Percentiles rank a stretch among this genome's conserved stretches.
Evolutionary conservation across 1,140 invertebrate genomes (phyloP).

Genomic region (Psilanteris sp.): DNA sequence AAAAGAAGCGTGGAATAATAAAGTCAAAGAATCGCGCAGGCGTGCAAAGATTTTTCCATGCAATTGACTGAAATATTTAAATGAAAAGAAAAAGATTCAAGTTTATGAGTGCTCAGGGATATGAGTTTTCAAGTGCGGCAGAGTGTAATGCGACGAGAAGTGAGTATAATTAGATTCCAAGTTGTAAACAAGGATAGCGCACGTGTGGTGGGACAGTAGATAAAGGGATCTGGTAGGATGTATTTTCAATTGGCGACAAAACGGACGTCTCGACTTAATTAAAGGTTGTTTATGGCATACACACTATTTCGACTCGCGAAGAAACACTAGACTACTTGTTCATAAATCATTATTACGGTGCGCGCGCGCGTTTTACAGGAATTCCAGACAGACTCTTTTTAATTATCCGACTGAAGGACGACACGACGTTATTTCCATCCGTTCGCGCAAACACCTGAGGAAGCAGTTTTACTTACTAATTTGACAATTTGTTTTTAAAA

Average conservation of each 20-base stretch:
- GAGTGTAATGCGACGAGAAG: conserved; percentile 36
- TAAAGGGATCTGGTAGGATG: conserved; percentile 23
- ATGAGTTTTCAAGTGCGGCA: conserved; percentile 41
- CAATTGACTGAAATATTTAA: conserved; percentile 22
- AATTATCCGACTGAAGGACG: conserved; percentile 39
- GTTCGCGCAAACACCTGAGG: not conserved
- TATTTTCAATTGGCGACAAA: conserved; percentile 39
- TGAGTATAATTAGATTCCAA: conserved; percentile 55
- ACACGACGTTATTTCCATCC: conserved; percentile 10
- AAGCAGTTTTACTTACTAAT: conserved; percentile 33
- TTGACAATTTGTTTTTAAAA: conserved; percentile 27
- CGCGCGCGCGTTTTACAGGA: not conserved
- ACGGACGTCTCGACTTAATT: conserved; percentile 39
- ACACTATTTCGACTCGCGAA: conserved; percentile 7
- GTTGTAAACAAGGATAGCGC: conserved; percentile 25
- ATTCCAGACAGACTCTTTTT: conserved; percentile 29
- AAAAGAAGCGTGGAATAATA: conserved; percentile 7
- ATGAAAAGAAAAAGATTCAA: conserved; percentile 10
- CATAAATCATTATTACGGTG: conserved; percentile 34
- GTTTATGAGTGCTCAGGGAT: conserved; percentile 30
- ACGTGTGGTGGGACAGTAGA: conserved; percentile 8
- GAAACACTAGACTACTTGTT: not conserved
- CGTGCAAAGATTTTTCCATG: not conserved
- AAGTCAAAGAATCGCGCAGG: conserved; percentile 13
- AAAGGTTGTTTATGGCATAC: conserved; percentile 39